Percentiles rank a stretch among this genome's conserved stretches.
phyloP scores from a whole-genome alignment of 2,888 invertebrate genomes.

The Leptinotarsa haldemani region DNA sequence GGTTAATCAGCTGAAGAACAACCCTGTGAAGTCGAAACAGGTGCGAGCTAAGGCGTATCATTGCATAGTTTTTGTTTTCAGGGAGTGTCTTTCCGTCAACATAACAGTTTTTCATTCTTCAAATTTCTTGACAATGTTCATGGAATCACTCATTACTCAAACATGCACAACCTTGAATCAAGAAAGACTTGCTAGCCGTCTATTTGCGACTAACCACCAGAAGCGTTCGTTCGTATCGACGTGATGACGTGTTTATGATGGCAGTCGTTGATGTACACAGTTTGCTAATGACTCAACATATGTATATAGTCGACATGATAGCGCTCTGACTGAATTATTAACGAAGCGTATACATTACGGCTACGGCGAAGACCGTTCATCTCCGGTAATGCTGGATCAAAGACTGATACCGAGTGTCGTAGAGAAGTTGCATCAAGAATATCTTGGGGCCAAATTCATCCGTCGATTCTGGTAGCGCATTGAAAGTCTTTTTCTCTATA shows the following conservation, averaged over 20 bases:
- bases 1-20: too few species aligned
- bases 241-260: constrained; percentile 63
- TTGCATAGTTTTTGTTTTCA: too few species aligned
- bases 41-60: too few species aligned
- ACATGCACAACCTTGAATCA: constrained; percentile 17
- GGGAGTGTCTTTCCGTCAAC: too few species aligned
- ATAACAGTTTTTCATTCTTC: too few species aligned
- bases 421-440: background rate
- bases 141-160: background rate
- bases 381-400: constrained; percentile 8
- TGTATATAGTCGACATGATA: constrained; percentile 60
- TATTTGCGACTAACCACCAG: constrained; percentile 53
- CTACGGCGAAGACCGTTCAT: constrained; percentile 12
- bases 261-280: constrained; percentile 62
- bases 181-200: constrained; percentile 29
- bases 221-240: constrained; percentile 53
- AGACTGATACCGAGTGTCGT: constrained; percentile 8
- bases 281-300: constrained; percentile 63
- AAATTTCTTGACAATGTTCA: background rate
- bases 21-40: too few species aligned
- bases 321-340: constrained; percentile 61
- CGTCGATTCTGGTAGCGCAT: too few species aligned
- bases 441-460: too few species aligned
- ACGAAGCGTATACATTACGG: constrained; percentile 58
- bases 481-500: too few species aligned